phyloP scores from a whole-genome alignment of 1,140 invertebrate species.

The Bombyx mori region DNA sequence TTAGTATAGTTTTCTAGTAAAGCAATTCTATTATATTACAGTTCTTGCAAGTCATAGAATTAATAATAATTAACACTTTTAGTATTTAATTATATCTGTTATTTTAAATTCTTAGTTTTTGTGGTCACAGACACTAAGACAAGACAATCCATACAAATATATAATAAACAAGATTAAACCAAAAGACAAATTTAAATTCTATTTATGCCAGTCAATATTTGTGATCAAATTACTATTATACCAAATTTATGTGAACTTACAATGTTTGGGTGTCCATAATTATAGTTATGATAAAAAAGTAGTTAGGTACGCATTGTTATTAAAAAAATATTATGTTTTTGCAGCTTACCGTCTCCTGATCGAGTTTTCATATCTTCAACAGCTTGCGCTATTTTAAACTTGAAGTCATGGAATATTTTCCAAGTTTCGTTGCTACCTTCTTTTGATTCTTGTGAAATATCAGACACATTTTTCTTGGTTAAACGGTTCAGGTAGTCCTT shows the following conservation, averaged over 20 bases:
- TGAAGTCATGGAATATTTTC: slow-evolving; percentile 70
- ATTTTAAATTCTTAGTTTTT: background rate
- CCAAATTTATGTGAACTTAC: too few species aligned
- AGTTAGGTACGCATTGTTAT: too few species aligned
- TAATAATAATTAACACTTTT: background rate
- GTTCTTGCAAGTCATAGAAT: slow-evolving; percentile 2
- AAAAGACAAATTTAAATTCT: too few species aligned
- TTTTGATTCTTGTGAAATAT: slow-evolving; percentile 48
- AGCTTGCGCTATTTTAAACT: slow-evolving; percentile 67
- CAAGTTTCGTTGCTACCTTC: slow-evolving; percentile 61
- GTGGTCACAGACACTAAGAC: background rate
- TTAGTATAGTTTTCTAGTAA: too few species aligned
- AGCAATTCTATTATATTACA: too few species aligned
- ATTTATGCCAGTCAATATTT: too few species aligned
- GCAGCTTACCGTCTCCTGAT: slow-evolving; percentile 51
- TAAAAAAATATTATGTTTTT: too few species aligned
- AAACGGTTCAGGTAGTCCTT: slow-evolving; percentile 66
- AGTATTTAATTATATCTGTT: background rate
- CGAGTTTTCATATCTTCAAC: slow-evolving; percentile 69
- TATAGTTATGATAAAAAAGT: too few species aligned
- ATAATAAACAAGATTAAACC: too few species aligned
- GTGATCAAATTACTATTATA: too few species aligned
- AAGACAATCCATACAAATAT: background rate
- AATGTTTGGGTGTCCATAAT: too few species aligned
- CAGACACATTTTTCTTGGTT: slow-evolving; percentile 55